Evolutionary conservation across 2,113 vertebrate genomes (phyloP).

Genomic region (Salvator merianae): DNA sequence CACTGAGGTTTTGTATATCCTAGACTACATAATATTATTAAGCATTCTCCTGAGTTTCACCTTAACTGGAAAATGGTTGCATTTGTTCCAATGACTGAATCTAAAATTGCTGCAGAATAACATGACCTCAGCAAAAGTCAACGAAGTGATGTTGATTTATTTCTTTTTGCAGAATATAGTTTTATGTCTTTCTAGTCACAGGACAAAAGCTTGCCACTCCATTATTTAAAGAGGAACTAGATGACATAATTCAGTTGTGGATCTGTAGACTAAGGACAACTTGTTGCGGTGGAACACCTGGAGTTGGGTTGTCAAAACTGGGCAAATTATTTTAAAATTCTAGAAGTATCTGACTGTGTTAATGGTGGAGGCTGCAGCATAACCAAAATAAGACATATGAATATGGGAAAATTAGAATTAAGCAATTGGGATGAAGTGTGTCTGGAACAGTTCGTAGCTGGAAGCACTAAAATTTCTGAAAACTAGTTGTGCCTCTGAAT

Average conservation of each 20-base stretch:
- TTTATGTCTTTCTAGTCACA: background rate
- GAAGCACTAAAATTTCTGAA: background rate
- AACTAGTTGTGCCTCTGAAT: background rate
- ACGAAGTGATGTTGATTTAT: slow-evolving; percentile 3
- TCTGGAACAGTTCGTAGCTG: background rate
- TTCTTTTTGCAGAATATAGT: background rate
- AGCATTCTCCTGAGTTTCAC: background rate
- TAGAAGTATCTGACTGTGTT: background rate
- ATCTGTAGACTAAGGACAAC: background rate
- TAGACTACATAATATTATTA: background rate
- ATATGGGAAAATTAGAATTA: background rate
- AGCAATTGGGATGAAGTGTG: background rate
- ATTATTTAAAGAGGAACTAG: background rate
- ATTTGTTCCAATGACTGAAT: background rate
- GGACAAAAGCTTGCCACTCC: background rate
- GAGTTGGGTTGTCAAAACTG: background rate
- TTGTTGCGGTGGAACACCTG: background rate
- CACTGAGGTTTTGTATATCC: background rate
- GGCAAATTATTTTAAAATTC: background rate
- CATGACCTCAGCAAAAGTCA: background rate
- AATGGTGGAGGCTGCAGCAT: background rate
- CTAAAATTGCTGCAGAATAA: background rate
- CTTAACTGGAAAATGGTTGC: background rate
- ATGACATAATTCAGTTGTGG: background rate
- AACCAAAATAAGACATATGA: background rate